These are phyloP conservation scores for Paramisgurnus dabryanus DNA, from an alignment of 2,113 vertebrate species.

Conservation along the genomic window DNA sequence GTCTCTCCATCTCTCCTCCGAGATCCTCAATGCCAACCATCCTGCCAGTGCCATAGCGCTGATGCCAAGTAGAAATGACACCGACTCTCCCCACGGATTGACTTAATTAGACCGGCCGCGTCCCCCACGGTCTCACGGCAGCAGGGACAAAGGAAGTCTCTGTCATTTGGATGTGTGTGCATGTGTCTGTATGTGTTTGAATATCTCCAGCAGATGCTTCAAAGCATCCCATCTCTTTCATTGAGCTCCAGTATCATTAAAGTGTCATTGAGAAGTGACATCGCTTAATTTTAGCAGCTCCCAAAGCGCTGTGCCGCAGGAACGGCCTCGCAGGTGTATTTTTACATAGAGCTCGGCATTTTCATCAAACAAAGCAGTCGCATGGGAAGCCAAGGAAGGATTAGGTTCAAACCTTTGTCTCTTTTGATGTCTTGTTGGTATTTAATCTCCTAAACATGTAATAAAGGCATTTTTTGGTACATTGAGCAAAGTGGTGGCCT, in stretches of 20 bases:
- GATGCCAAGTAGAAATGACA: conserved; percentile 78
- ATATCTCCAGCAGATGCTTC: conserved; percentile 91
- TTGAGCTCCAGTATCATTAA: conserved; percentile 93
- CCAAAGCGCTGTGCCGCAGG: conserved; percentile 83
- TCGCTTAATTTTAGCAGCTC: conserved; percentile 98
- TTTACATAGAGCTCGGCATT: conserved; percentile 86
- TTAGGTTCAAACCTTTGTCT: conserved; percentile 78
- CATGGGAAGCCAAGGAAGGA: conserved; percentile 76
- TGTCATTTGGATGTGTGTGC: conserved; percentile 71
- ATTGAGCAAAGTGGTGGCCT: conserved; percentile 64
- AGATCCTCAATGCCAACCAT: conserved; percentile 65
- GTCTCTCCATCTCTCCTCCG: conserved; percentile 40
- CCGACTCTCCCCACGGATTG: conserved; percentile 71
- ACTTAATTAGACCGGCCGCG: conserved; percentile 80
- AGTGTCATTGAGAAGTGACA: conserved; percentile 99
- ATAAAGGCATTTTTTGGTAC: conserved; percentile 72
- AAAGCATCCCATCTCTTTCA: conserved; percentile 89
- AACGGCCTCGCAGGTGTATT: conserved; percentile 81
- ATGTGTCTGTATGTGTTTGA: conserved; percentile 65
- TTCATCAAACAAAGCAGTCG: conserved; percentile 86
- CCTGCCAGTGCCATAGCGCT: conserved; percentile 72
- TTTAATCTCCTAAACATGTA: conserved; percentile 78
- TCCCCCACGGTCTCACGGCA: conserved; percentile 74
- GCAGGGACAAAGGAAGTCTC: conserved; percentile 77
- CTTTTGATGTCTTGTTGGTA: conserved; percentile 81